Evolutionary conservation across 2,113 vertebrate genomes (phyloP).

Genomic region (Psophia crepitans): DNA sequence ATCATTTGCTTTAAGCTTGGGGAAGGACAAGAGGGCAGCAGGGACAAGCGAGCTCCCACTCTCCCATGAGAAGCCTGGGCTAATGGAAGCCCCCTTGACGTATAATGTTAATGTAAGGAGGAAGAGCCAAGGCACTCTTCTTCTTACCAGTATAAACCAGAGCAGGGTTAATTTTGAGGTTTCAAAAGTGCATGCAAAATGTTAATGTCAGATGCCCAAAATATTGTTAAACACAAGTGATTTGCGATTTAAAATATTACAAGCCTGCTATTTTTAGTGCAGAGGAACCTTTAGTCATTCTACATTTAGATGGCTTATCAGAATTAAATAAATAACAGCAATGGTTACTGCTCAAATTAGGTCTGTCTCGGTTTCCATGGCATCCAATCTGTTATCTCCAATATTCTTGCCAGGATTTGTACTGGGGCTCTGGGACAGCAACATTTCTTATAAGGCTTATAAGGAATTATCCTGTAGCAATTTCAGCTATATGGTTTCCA

Average conservation of each 20-base stretch:
- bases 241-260: conserved; percentile 64
- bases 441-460: conserved; percentile 59
- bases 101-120: accelerated
- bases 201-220: conserved; percentile 29
- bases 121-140: background rate
- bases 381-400: conserved; percentile 72
- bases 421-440: conserved; percentile 56
- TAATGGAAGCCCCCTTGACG: background rate
- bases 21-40: background rate
- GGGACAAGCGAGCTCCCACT: background rate
- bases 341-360: conserved; percentile 69
- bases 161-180: background rate
- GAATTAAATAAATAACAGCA: conserved; percentile 73
- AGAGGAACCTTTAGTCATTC: conserved; percentile 51
- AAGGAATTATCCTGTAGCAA: conserved; percentile 58
- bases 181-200: background rate
- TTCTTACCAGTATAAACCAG: background rate
- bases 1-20: background rate
- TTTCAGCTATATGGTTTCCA: conserved; percentile 49
- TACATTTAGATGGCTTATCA: conserved; percentile 66
- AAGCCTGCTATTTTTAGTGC: conserved; percentile 70
- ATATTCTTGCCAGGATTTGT: conserved; percentile 64
- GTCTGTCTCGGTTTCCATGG: conserved; percentile 76
- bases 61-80: background rate
- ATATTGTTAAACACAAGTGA: conserved; percentile 59